Base-by-base conservation (phyloP, 2,113 vertebrate genomes). In the Cebus imitator region DNA sequence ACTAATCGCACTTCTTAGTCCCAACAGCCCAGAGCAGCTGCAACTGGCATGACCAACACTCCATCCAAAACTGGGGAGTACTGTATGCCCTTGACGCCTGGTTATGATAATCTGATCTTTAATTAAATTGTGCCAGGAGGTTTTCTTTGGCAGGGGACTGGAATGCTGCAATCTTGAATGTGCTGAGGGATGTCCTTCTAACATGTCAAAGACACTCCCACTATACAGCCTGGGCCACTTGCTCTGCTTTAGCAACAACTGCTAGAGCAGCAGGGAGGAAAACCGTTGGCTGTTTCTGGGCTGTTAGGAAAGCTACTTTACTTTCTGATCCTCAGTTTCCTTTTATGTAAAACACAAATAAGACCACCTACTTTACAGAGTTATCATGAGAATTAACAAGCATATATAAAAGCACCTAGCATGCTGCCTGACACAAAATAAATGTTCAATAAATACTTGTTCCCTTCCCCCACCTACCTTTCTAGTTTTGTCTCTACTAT, bases 121-220 rank as follows among this genome's bases (percentile, higher is more conserved):
- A 97, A 97, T 97, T 97, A 97, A 95, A 90, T 75, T 8, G 21
- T 97, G 97, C 96, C 97, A 98, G 81, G 97, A 97, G 78, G 91
- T 96, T 97, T 98, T 95, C 97, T 92, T 97, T 98, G 94, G 97
- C 97, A 97, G 73, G 48, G 50, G 40, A 85, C 82, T 91, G 70
- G 85, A 97, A 96, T 72, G 82, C 93, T 75, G 78, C 82, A 61
- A 93, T 55, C 93, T 86, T 93, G 55, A 97, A 97, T 97, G 82
- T 94, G 95, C 96, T 96, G 93, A 97, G 91, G 88, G 96, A 94
- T 94, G 91, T 91, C 96, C 91, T 96, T 94, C 92, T 92, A 82
- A 92, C 73, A 73, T 23, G 4, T 96, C 92, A 96, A 94, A 95
- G 88, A 90, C 88, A 91, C 43, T 97, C 93, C 88, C 21, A 5